Base-by-base conservation (phyloP, 35 echinoderm and acorn worm genomes). In the Heliocidaris tuberculata region DNA sequence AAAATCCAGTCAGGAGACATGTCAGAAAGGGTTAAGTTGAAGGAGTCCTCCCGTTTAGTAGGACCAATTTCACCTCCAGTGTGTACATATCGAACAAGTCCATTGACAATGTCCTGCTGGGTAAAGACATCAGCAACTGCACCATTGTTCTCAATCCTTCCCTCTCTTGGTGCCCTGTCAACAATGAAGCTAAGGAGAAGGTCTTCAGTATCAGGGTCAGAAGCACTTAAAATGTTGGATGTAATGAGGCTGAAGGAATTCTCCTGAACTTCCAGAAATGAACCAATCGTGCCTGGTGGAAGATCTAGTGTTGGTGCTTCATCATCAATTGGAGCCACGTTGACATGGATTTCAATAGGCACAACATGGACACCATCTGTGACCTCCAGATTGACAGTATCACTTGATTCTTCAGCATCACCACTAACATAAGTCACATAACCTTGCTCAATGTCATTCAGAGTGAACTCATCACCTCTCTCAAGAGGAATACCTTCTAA, bases 151-250 rank as follows among this genome's bases (percentile, higher is more conserved):
- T 99, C 97, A 96, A 99, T 97, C 1, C 94, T 92, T 87, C 98
- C 98, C 12, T 95, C 91, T 31, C 9, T 31, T 48, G 98, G 97
- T 31, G 5, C 32, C 59, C 87, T 78, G 78, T 96, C 95, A 27
- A 99, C 49, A 54, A 99, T 96, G 92, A 99, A 99, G 32, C 94
- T 99, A 10, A 99, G 95, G 49, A 95, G 96, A 21, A 99, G 94
- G 89, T 99, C 97, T 92, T 99, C 98, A 27, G 98, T 97, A 70
- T 99, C 98, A n/a, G 97, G 97, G 95, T 99, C 98, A 48, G 98
- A 97, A 78, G 98, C 98, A 99, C 98, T 99, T 42, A 99, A 70
- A 54, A 99, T 96, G 56, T 99, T 97, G 49, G 96, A 97, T 13
- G 97, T 99, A 50, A 99, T 99, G 27, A 99, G 95, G 91, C 97